Conservation (phyloP, 1,140 invertebrate genomes). For the Sminthurinus signatus region DNA sequence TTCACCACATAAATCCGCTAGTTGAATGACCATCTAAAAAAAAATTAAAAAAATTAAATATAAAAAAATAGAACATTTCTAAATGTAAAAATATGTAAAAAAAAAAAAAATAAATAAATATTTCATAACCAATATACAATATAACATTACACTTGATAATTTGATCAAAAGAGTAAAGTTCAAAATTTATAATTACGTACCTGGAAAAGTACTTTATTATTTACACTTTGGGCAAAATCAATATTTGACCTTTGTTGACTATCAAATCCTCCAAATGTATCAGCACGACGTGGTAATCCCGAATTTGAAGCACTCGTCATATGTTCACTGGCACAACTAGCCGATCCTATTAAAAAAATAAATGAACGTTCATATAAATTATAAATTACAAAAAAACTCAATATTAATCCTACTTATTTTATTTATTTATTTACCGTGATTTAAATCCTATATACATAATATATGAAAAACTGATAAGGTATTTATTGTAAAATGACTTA, state of each 20-base stretch:
- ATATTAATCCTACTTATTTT: conserved; percentile 77
- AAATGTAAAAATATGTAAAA: neutral
- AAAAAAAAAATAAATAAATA: neutral
- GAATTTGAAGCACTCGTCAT: conserved; percentile 70
- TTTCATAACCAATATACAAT: conserved; percentile 7
- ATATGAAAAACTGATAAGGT: too few relatives aligned
- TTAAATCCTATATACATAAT: too few relatives aligned
- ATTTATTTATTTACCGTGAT: too few relatives aligned
- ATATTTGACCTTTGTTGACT: conserved; percentile 42
- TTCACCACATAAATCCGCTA: conserved; percentile 39
- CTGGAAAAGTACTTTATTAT: conserved; percentile 24
- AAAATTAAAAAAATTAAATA: neutral
- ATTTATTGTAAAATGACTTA: too few relatives aligned
- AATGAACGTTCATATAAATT: too few relatives aligned
- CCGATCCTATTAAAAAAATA: too few relatives aligned
- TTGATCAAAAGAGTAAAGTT: neutral
- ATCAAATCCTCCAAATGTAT: conserved; percentile 93
- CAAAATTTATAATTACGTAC: neutral
- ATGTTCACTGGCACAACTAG: conserved; percentile 84
- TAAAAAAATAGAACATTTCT: conserved; percentile 4
- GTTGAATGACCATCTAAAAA: conserved; percentile 37
- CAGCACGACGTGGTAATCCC: conserved; percentile 78
- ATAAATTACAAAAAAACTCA: too few relatives aligned
- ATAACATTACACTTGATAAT: neutral
- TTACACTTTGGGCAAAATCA: conserved; percentile 13